Conservation (phyloP, 2,888 invertebrate genomes). For the Netelia inedita region DNA sequence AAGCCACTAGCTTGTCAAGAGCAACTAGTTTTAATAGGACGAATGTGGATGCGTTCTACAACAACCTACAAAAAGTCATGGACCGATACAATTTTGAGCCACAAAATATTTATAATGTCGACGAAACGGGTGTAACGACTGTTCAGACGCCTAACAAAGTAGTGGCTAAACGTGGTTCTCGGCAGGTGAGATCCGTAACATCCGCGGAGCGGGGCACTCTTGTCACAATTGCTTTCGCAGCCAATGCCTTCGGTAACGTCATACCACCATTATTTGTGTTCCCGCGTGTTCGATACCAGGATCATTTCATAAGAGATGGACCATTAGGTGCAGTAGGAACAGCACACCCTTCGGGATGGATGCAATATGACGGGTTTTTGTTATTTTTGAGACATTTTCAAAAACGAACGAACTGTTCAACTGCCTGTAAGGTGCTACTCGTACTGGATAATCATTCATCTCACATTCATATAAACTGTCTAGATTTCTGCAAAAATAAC, state of each 20-base stretch:
- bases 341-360: slow-evolving; percentile 28
- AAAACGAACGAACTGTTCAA: slow-evolving; percentile 13
- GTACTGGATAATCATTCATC: slow-evolving; percentile 15
- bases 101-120: slow-evolving; percentile 8
- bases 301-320: not conserved
- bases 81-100: slow-evolving; percentile 23
- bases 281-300: not conserved
- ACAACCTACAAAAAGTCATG: slow-evolving; percentile 70
- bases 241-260: not conserved
- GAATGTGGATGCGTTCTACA: slow-evolving; percentile 74
- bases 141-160: not conserved
- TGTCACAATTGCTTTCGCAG: not conserved
- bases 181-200: not conserved
- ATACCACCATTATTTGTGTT: slow-evolving; percentile 17
- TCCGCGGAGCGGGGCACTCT: not conserved
- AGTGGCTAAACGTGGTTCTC: not conserved
- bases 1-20: slow-evolving; percentile 76
- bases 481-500: slow-evolving; percentile 76
- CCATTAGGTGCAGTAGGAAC: not conserved
- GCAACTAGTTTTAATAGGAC: slow-evolving; percentile 74
- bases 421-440: not conserved
- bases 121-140: slow-evolving; percentile 16
- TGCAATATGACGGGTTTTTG: slow-evolving; percentile 37
- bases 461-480: slow-evolving; percentile 64
- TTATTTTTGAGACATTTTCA: slow-evolving; percentile 29